Evolutionary conservation across 1,140 invertebrate species (phyloP), one percentile per base, ranked within the genome.

Genomic region (Bombyx mori): DNA sequence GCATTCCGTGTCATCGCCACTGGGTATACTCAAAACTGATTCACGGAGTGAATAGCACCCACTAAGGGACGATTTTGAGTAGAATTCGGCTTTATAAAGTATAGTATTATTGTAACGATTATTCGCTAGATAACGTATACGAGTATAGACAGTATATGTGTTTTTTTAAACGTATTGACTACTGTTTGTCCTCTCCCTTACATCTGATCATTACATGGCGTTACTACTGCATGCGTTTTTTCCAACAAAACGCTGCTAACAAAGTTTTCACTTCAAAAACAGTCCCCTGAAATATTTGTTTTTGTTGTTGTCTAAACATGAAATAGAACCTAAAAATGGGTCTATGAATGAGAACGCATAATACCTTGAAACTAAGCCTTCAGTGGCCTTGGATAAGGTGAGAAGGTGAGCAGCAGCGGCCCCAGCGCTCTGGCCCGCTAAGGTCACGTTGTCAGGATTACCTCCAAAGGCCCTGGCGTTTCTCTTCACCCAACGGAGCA

Each of bases 401-500:
- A 90, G 71, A 12, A 89, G 45, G 58, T 90, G 88, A 0, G 83
- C 84, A 3, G 83, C 74, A 3, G 79, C 82, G 3, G 88, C 90
- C 0, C 91, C 91, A 10, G 90, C 90, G 66, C 90, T 90, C 65
- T 92, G 91, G 0, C 92, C 92, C 1, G 78, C 88, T 12, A 92
- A 66, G 0, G 90, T 90, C 2, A 94, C 89, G 44, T 89, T 86
- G 46, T 86, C 65, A 0, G 90, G 81, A 78, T 93, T 90, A 0
- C 93, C 93, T 2, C 92, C 92, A 67, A 94, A 94, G 54, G 79
- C 68, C 22, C 82, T 70, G 42, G 93, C 92, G 70, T 94, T 93
- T 42, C 86, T 76, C 71, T 90, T 88, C 3, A 94, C 88, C 86
- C 91, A 92, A 62, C 88, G 81, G 54, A 92, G 70, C 2, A 92